Conservation (phyloP, 2,113 vertebrate species). For the Haemorhous mexicanus region DNA sequence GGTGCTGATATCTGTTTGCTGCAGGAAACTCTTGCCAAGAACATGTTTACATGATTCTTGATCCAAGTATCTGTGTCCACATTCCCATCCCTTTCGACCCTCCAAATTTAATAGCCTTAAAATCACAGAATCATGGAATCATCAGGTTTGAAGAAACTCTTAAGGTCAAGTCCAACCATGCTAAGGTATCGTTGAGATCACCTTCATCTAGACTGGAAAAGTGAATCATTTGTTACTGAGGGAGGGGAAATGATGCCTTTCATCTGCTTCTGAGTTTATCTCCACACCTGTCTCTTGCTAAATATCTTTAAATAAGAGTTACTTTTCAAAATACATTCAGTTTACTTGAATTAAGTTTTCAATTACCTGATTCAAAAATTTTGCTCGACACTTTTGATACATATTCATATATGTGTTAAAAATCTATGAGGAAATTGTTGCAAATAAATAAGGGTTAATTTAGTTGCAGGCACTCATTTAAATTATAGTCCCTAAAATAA, state of each 20-base stretch:
- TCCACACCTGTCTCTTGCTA: background rate
- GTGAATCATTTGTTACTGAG: background rate
- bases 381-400: background rate
- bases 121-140: background rate
- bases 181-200: background rate
- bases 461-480: background rate
- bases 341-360: background rate
- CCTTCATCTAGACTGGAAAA: background rate
- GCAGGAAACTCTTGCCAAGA: background rate
- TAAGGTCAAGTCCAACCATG: background rate
- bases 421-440: background rate
- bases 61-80: background rate
- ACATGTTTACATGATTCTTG: background rate
- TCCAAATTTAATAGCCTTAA: background rate
- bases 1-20: background rate
- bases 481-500: background rate
- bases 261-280: background rate
- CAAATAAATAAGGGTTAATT: background rate
- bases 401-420: background rate
- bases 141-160: background rate
- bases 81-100: background rate
- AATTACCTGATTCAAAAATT: background rate
- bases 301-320: background rate
- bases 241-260: accelerated
- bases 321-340: background rate